Evolutionary conservation across 1,140 invertebrate species (phyloP).

Genomic region (Drosophila obscura): DNA sequence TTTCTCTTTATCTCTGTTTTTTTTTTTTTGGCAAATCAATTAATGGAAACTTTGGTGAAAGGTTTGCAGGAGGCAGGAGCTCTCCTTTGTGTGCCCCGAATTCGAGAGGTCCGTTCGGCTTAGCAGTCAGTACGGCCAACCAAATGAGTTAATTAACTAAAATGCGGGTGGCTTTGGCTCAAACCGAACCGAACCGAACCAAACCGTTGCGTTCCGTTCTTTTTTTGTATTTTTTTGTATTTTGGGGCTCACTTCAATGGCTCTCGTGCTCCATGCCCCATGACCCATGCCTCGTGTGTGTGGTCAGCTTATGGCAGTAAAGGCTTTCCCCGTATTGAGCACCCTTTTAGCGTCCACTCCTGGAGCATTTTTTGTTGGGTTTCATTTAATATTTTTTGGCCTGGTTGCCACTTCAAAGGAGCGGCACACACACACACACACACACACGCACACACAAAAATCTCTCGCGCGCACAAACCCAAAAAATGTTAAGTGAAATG

Average conservation of each 20-base stretch:
- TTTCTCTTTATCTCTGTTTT: neutral
- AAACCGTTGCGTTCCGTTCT: neutral
- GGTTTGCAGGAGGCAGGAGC: conserved; percentile 3
- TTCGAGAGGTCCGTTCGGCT: conserved; percentile 56
- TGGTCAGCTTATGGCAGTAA: conserved; percentile 77
- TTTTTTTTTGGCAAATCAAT: conserved; percentile 68
- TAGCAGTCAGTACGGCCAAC: conserved; percentile 72
- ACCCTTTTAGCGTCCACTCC: conserved; percentile 65
- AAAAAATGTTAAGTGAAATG: conserved; percentile 81
- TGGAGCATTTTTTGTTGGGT: conserved; percentile 57
- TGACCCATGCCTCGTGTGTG: conserved; percentile 52
- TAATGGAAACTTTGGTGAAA: conserved; percentile 41
- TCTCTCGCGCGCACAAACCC: conserved; percentile 36
- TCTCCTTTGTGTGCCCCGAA: conserved; percentile 9
- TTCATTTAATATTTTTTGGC: conserved; percentile 79
- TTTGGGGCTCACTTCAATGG: conserved; percentile 66
- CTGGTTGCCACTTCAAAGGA: conserved; percentile 74
- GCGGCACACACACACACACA: conserved; percentile 1
- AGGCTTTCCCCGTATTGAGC: conserved; percentile 69
- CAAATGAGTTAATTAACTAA: conserved; percentile 84
- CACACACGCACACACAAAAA: conserved; percentile 26
- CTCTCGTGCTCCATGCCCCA: conserved; percentile 14
- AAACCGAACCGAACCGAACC: no score
- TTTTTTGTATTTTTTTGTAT: conserved; percentile 20
- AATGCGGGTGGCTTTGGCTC: conserved; percentile 80